Conservation (phyloP, 2,888 invertebrate genomes). For the Heliconius sara region DNA sequence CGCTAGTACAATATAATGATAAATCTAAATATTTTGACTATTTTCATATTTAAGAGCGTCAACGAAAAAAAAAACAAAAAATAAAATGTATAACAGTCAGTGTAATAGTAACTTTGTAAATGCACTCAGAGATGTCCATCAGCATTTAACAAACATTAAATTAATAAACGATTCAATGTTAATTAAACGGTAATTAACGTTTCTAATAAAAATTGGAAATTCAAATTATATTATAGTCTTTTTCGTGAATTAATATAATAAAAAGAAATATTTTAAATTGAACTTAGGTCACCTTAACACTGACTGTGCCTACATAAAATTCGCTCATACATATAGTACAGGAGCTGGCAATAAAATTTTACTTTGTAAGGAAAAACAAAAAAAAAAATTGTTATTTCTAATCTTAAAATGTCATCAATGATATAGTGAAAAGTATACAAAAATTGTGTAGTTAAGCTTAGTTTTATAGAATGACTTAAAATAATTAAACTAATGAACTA, state of each 20-base stretch:
- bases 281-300: background rate
- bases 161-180: background rate
- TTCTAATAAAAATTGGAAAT: background rate
- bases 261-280: no score
- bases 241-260: no score
- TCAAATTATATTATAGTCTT: background rate
- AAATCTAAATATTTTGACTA: background rate
- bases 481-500: background rate
- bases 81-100: background rate
- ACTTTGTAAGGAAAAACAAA: background rate
- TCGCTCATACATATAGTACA: constrained; percentile 23
- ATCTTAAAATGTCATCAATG: constrained; percentile 1
- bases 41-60: background rate
- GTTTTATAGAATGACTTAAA: constrained; percentile 9
- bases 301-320: background rate
- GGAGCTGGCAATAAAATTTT: constrained; percentile 11
- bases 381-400: background rate
- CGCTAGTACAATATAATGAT: constrained; percentile 1
- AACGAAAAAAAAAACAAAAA: background rate
- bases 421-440: constrained; percentile 6
- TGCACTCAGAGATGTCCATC: background rate
- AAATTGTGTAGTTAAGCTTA: background rate
- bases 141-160: background rate
- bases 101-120: background rate
- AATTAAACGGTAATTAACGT: background rate